Evolutionary conservation across 2,797 vertebrate genomes (phyloP), one percentile per base, ranked within the genome.

Genomic region (Ateles fusciceps): DNA sequence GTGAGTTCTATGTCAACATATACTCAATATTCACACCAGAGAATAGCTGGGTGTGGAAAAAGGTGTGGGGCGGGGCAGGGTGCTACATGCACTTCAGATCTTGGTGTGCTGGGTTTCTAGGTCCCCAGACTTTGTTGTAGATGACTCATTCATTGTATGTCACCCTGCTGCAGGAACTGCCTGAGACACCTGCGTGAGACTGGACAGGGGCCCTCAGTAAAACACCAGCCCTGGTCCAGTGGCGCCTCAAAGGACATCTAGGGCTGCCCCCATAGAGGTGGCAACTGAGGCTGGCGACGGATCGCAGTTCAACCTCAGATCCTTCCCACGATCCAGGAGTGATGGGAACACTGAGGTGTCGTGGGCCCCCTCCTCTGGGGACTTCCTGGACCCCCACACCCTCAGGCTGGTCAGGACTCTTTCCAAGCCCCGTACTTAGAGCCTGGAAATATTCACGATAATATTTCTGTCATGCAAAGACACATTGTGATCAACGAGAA

Each of bases 11-110:
- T 1, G 42, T 39, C 57, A 42, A n/a, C 36, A 71, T 1, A 3
- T 6, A 0, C 8, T 4, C 59, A 8, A 1, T 4, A 10, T 11
- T 17, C 22, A 3, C 46, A 7, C 17, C 0, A 1, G 1, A 9
- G 21, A 78, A 21, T 0, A 1, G 14, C 42, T 44, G 88, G 84
- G 42, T 1, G 13, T 42, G 48, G 46, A 50, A 17, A 39, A 55
- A 50, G 59, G 1, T 9, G 15, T 36, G 28, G 39, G 13, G 24
- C 1, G 33, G 39, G 57, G 5, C 7, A 0, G 50, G 22, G 13
- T 2, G 21, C 17, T 3, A n/a, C 0, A 5, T 0, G 0, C 36
- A 19, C 57, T 78, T 48, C 7, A 55, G 74, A 64, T 44, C 30
- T 22, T 7, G 3, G 21, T 24, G 3, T 19, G 17, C 42, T 22